A percentile compares a stretch with the other conserved stretches of the same genome.
phyloP scores from a whole-genome alignment of 2,797 vertebrate genomes.

The Sebastes cheni region DNA sequence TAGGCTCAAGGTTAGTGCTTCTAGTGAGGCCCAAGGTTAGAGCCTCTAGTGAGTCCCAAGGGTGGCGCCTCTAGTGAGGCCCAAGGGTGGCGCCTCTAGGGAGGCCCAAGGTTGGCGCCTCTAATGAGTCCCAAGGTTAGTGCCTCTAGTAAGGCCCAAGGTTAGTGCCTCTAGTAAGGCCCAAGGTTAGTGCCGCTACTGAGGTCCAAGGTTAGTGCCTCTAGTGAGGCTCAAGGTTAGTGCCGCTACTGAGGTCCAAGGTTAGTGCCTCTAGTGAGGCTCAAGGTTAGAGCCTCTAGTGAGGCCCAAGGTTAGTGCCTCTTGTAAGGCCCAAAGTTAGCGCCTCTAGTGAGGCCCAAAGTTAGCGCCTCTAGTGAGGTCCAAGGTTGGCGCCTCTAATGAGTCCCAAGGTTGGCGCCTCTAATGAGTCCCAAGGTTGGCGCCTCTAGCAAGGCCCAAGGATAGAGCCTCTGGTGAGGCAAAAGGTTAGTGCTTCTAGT shows the following conservation, averaged over 20 bases:
- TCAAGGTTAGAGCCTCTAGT: accelerated
- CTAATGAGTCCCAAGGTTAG: too few species aligned
- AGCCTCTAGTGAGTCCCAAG: accelerated
- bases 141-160: accelerated
- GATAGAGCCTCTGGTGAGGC: accelerated
- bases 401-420: accelerated
- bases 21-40: too few species aligned
- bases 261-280: accelerated
- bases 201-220: accelerated
- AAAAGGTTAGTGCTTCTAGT: accelerated
- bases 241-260: accelerated
- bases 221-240: too few species aligned
- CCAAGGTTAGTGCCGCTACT: too few species aligned
- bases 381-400: accelerated
- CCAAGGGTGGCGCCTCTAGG: accelerated
- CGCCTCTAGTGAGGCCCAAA: accelerated
- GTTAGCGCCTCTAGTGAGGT: accelerated
- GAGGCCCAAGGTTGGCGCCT: accelerated
- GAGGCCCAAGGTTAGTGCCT: too few species aligned
- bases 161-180: too few species aligned
- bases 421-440: accelerated
- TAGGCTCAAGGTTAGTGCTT: accelerated
- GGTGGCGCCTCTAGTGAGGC: accelerated
- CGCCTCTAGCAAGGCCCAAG: accelerated
- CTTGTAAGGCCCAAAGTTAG: accelerated